Base-by-base conservation (phyloP, 1,140 invertebrate genomes). In the Drosophila quadrilineata region DNA sequence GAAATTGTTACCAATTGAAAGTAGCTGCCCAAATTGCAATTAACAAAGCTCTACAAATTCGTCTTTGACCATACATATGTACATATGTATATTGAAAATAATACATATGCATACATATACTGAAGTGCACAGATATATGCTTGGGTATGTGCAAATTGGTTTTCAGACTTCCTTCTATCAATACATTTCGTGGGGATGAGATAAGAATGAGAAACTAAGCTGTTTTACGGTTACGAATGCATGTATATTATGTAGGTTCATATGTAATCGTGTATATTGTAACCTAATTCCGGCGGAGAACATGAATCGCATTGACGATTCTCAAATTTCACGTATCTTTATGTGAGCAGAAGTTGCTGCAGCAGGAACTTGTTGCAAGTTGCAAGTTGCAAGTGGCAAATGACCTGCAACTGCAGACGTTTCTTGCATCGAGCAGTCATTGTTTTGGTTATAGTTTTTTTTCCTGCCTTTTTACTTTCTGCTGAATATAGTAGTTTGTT, bases 1-100 rank as follows among this genome's bases (percentile, higher is more conserved):
- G 36, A 43, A 56, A 41, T 46, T 45, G 54, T 40, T 48, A 57
- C 56, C 63, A 53, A 66, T 66, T 66, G 63, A 60, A 66, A 66
- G 63, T 60, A 33, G 45, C 50, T 59, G 54, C 54, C 62, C 56
- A 66, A 31, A 60, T 66, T 60, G 50, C 48, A 46, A 29, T 65
- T 66, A 50, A 59, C 46, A 66, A 59, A 33, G 36, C 28, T 17
- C 54, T 29, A 38, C 40, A 56, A 49, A 59, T 66, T 45, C n/a
- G n/a, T n/a, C 40, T 46, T 52, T 60, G 63, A 40, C 46, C 56
- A 28, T 50, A 14, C 28, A 28, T 43, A 5, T 43, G 1, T 9
- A 9, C 10, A 35, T 36, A 3, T 28, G 4, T 21, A 3, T 24
- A 14, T 3, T n/a, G n/a, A n/a, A n/a, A n/a, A n/a, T n/a, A n/a